Evolutionary conservation across 2,888 invertebrate genomes (phyloP), one percentile per base, ranked within the genome.

Genomic region (Andrena praecox): DNA sequence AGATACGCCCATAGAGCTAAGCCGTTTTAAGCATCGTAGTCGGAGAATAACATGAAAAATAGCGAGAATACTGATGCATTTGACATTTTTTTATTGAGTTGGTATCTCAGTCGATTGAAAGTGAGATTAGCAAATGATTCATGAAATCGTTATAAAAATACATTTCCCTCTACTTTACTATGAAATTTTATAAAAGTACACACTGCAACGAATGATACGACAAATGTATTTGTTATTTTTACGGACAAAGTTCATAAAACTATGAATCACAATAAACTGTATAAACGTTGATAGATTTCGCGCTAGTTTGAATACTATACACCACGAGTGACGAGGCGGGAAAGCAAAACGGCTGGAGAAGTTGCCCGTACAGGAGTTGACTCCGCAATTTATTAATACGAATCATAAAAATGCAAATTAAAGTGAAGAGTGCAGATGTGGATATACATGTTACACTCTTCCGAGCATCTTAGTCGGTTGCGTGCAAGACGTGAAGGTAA

Each of bases 391-490:
- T 31, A 60, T 64, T 48, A 64, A 64, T 48, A 27, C 27, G 6
- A 64, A 48, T 48, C 24, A 48, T 64, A 29, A 5, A 48, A 29
- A 64, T 29, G 16, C 27, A 48, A 48, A 48, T 64, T 48, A 7
- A 27, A 48, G 50, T 16, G n/a, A 48, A 27, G 24, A 42, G n/a
- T 64, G 29, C 48, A 64, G 48, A 48, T 42, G 24, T 12, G 48
- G 8, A 48, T 48, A n/a, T 48, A 60, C 33, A n/a, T 60, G 60
- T 60, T 60, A 60, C 60, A 60, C 60, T 35, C 33, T 35, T 63
- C 33, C 62, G 33, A 63, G 33, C 62, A 63, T 4, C 35, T n/a
- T 35, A 63, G 20, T 8, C 33, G 62, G 35, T 35, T 33, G 35
- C 35, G 8, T 20, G 62, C n/a, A 29, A 16, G 1, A 60, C 1